Base-by-base conservation (phyloP, 2,797 vertebrate species). In the Sylvia borin region DNA sequence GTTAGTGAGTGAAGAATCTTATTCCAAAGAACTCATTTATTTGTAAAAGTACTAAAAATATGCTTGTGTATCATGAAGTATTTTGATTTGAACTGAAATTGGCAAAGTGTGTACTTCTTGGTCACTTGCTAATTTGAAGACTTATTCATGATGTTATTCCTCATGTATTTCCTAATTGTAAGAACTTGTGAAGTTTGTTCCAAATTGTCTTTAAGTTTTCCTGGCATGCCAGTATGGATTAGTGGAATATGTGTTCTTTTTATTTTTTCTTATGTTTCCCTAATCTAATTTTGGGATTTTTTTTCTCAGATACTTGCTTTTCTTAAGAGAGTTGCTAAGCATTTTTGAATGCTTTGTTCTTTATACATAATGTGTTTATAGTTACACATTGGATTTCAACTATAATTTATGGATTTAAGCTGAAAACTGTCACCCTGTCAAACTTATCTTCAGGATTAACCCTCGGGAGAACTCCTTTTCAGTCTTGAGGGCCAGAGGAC, bases 141-240 rank as follows among this genome's bases (percentile, higher is more conserved):
- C 90, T 97, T 97, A 94, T 93, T 97, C 92, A 83, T 97, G 94
- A 94, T 97, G 94, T 95, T 97, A 93, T 95, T 96, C 91, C 76
- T 96, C 87, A 93, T 94, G 92, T 95, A 95, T 96, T 96, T 97
- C 96, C 95, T 94, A 96, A 95, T 96, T 96, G 92, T 95, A 93
- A 94, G 92, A 94, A 79, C 87, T 90, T 90, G 65, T 91, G 96
- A 96, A 91, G 93, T 90, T 97, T 68, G 65, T 97, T 96, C 96
- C 95, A 97, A 93, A 96, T 93, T 96, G 89, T 96, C 95, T 95
- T 96, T 96, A 96, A 91, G 94, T 94, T 97, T 96, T 95, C 82
- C 77, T 96, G 96, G 92, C 87, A 78, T 88, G 93, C 88, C 91
- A 92, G 43, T 88, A 50, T 92, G 91, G 78, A 91, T 96, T 95